A percentile compares a stretch with the other conserved stretches of the same genome.
Conservation (phyloP, 2,888 invertebrate genomes). For the Andrena trimmerana region DNA sequence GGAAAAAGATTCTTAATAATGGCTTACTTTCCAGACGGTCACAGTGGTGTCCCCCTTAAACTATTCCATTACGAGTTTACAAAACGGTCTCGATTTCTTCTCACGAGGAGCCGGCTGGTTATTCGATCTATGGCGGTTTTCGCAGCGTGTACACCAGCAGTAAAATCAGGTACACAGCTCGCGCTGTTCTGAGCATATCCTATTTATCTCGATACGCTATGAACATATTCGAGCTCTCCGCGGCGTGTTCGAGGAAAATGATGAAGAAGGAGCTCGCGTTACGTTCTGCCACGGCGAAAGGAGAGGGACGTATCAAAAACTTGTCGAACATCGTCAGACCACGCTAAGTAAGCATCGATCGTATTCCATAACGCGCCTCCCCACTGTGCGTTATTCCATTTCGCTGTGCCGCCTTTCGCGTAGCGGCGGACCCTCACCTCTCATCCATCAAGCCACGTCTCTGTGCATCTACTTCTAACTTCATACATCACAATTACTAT, state of each 20-base stretch:
- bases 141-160: constrained; percentile 8
- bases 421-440: constrained; percentile 58
- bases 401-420: constrained; percentile 64
- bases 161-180: constrained; percentile 1
- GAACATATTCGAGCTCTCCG: constrained; percentile 9
- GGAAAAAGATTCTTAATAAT: too few species aligned
- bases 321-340: constrained; percentile 56
- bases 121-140: constrained; percentile 3
- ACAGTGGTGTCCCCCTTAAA: too few species aligned
- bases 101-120: constrained; percentile 6
- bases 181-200: constrained; percentile 7
- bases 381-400: constrained; percentile 65
- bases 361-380: constrained; percentile 51
- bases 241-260: constrained; percentile 17
- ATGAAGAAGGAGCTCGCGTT: constrained; percentile 17
- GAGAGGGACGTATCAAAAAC: constrained; percentile 59
- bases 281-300: background rate
- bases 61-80: background rate
- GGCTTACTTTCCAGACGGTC: too few species aligned
- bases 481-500: constrained; percentile 73
- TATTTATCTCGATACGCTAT: constrained; percentile 17
- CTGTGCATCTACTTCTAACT: constrained; percentile 71
- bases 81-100: background rate
- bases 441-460: constrained; percentile 73
- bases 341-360: constrained; percentile 56